Evolutionary conservation across 2,888 invertebrate genomes (phyloP), one percentile per base, ranked within the genome.

Genomic region (Cotesia congregata): DNA sequence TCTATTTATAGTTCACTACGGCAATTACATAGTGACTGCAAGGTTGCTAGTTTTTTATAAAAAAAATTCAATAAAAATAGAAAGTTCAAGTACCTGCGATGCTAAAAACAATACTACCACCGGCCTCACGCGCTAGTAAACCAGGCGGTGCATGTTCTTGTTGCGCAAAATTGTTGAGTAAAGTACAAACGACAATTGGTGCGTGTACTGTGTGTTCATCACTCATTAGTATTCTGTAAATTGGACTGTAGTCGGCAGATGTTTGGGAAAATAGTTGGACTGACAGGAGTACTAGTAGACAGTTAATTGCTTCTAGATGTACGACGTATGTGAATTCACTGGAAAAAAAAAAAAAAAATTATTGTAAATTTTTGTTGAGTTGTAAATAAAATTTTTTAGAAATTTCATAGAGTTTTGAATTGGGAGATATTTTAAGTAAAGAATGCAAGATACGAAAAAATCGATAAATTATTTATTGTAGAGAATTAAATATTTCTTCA

Each of bases 271-370:
- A 95, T 88, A 96, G 93, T 88, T 97, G 97, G 41, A 97, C 95
- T 0, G 97, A 97, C 84, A 98, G 92, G n/a, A 98, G 90, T 0
- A 97, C 94, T 15, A 98, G 90, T 64, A 98, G 90, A 20, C 95
- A 94, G 87, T 97, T 97, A 67, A 98, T 93, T 39, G 96, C 94
- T 89, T 98, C 98, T 83, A 97, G 88, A 85, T 97, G 96, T 39
- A 97, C 91, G 75, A 94, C 93, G 88, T 97, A 97, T 74, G 97
- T 97, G 86, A 94, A 93, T 88, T 96, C 95, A 80, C 94, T 95
- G 90, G 0, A 90, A 90, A 72, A 79, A 83, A 80, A 82, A 17
- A 39, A 5, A 59, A 72, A 62, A 69, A n/a, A 71, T 68, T 59
- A 9, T 67, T 61, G 30, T 62, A 72, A 68, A 75, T 30, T 17